phyloP scores from a whole-genome alignment of 2,797 vertebrate species.

The Sternarchorhynchus goeldii region DNA sequence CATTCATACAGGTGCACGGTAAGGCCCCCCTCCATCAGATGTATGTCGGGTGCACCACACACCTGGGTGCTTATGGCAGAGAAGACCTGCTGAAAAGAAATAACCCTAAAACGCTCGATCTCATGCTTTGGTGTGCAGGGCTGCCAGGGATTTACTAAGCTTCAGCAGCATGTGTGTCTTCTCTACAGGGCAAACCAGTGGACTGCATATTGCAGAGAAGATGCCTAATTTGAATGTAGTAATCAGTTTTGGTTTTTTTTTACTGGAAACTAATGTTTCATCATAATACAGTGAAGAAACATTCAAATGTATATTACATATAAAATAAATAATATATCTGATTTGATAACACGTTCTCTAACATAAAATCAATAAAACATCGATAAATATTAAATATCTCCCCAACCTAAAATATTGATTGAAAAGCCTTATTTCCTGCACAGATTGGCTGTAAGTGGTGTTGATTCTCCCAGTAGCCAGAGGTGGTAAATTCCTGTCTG shows the following conservation, averaged over 20 bases:
- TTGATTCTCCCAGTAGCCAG: constrained; percentile 2
- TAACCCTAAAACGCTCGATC: background rate
- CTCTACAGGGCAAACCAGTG: background rate
- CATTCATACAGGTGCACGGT: background rate
- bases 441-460: background rate
- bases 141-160: background rate
- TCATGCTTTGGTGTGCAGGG: no score
- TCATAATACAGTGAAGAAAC: background rate
- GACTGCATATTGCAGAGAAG: background rate
- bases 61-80: background rate
- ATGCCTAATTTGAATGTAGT: no score
- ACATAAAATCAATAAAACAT: background rate
- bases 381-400: no score
- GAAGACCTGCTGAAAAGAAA: background rate
- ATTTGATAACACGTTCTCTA: background rate
- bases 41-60: background rate
- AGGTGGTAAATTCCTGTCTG: constrained; percentile 74
- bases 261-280: background rate
- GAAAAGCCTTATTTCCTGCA: background rate
- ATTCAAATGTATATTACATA: background rate
- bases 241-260: background rate
- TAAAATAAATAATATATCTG: background rate
- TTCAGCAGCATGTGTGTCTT: no score
- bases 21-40: no score
- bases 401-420: no score